A percentile compares a stretch with the other conserved stretches of the same genome.
Conservation (phyloP, 2,797 vertebrate species). For the Gephyroberyx darwinii region DNA sequence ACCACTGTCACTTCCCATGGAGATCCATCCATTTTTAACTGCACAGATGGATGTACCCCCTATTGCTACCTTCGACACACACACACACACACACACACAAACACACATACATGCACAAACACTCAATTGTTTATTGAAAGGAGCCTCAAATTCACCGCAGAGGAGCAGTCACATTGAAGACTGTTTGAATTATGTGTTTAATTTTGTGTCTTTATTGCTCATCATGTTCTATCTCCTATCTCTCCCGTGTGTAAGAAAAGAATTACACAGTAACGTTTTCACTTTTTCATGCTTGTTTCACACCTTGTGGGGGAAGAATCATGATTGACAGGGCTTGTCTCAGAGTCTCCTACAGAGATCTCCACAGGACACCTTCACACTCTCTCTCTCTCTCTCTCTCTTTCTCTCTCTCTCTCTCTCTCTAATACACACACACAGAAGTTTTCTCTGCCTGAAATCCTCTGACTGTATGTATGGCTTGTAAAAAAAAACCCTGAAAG, state of each 20-base stretch:
- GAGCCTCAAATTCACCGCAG: constrained; percentile 7
- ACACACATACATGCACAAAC: constrained; percentile 7
- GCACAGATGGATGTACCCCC: constrained; percentile 30
- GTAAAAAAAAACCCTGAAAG: neutral
- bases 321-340: constrained; percentile 71
- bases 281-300: constrained; percentile 70
- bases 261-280: constrained; percentile 59
- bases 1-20: constrained; percentile 6
- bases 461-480: neutral
- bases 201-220: constrained; percentile 29
- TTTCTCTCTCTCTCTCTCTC: constrained; percentile 4
- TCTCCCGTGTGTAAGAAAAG: constrained; percentile 38
- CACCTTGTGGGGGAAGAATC: constrained; percentile 70
- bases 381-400: constrained; percentile 4
- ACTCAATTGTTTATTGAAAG: neutral
- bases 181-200: constrained; percentile 13
- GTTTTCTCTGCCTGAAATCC: constrained; percentile 27
- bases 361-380: constrained; percentile 59
- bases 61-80: constrained; percentile 17
- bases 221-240: constrained; percentile 36
- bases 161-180: constrained; percentile 4
- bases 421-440: constrained; percentile 5
- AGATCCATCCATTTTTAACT: constrained; percentile 51
- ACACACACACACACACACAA: constrained; percentile 1
- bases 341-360: constrained; percentile 63